Percentiles rank a stretch among this genome's conserved stretches.
phyloP scores from a whole-genome alignment of 2,888 invertebrate genomes.

The Gasteruption jaculator region DNA sequence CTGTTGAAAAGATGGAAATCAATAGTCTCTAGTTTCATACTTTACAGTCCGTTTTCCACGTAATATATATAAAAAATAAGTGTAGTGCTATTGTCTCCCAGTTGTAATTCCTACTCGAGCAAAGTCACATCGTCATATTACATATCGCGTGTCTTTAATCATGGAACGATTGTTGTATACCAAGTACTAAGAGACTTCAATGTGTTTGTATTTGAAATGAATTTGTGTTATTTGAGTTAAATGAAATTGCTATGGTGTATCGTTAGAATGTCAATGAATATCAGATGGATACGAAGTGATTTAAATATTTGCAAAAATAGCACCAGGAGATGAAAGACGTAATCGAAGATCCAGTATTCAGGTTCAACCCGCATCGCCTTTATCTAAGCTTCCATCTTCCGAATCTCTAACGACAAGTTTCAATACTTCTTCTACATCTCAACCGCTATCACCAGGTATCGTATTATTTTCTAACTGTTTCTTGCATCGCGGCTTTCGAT shows the following conservation, averaged over 20 bases:
- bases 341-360: slow-evolving; percentile 39
- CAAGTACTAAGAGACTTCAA: too few relatives aligned
- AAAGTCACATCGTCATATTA: background rate
- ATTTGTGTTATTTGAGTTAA: slow-evolving; percentile 3
- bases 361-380: slow-evolving; percentile 37
- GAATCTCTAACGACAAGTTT: slow-evolving; percentile 45
- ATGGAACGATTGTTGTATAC: too few relatives aligned
- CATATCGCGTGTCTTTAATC: too few relatives aligned
- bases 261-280: background rate
- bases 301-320: too few relatives aligned
- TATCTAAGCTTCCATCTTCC: slow-evolving; percentile 48
- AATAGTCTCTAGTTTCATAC: slow-evolving; percentile 24
- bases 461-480: too few relatives aligned
- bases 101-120: background rate
- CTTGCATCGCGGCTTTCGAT: too few relatives aligned
- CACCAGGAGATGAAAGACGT: slow-evolving; percentile 44
- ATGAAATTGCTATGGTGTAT: background rate
- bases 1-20: slow-evolving; percentile 31
- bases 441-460: slow-evolving; percentile 44
- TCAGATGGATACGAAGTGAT: slow-evolving; percentile 1
- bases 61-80: slow-evolving; percentile 4
- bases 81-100: slow-evolving; percentile 6
- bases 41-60: slow-evolving; percentile 15
- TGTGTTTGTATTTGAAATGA: background rate
- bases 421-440: slow-evolving; percentile 37